Base-by-base conservation (phyloP, 53 echinoderm and acorn worm species). In the Temnopleurus reevesii region DNA sequence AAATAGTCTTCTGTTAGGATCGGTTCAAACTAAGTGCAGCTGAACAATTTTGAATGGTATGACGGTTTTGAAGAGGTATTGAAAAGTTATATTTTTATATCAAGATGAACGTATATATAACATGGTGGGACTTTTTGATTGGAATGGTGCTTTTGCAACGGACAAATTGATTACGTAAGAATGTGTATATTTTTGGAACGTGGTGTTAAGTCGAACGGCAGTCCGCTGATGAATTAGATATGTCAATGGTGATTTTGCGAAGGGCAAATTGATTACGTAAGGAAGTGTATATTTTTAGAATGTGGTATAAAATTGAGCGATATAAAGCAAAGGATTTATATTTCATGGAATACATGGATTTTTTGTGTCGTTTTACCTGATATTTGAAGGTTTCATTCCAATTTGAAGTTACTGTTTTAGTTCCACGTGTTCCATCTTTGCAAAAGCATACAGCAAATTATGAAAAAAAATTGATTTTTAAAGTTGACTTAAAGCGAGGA, bases 1-100 rank as follows among this genome's bases (percentile, higher is more conserved):
- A n/a, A n/a, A n/a, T n/a, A n/a, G n/a, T n/a, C n/a, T n/a, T n/a
- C n/a, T n/a, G n/a, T n/a, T 38, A 19, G 36, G 4, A 13, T 63
- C 30, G 12, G 25, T 63, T 63, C 41, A 8, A n/a, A 18, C 4
- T 8, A 8, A 1, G 27, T 13, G 71, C 71, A 71, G 71, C 71
- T 71, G 71, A 71, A 38, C 8, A 8, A n/a, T 7, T 71, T 21
- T 43, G 12, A 7, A 21, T 38, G 36, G 35, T 38, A 71, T n/a
- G 38, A 41, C 15, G 71, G 41, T 6, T 38, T 38, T 61, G 71
- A 41, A 71, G 1, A 19, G 38, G 41, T 6, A 38, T 38, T 66
- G 71, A 66, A 66, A 66, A 66, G 71, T 36, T 66, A 24, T 66
- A 66, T 66, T 66, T 66, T 66, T 66, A 41, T 66, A 66, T 8